A percentile compares a stretch with the other conserved stretches of the same genome.
These are phyloP conservation scores for Micronycteris hirsuta DNA, from an alignment of 2,113 vertebrate genomes.

Conservation along the genomic window DNA sequence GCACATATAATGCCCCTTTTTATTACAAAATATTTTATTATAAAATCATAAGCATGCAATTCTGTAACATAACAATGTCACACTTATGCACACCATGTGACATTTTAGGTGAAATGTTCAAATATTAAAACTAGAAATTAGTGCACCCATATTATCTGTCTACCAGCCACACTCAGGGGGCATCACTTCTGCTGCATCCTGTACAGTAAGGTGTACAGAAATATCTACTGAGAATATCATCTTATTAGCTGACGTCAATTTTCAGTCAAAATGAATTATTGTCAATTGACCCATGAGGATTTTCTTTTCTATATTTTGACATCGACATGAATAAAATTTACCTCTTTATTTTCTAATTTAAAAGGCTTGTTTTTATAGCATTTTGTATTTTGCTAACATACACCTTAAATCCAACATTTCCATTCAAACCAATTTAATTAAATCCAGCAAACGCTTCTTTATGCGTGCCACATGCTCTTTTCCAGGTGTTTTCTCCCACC, in stretches of 20 bases:
- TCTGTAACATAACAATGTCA: no score
- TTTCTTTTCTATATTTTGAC: neutral
- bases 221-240: neutral
- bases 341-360: neutral
- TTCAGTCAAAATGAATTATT: neutral
- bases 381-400: neutral
- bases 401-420: neutral
- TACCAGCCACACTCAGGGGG: no score
- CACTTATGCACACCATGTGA: no score
- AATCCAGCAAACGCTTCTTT: neutral
- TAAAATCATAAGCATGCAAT: no score
- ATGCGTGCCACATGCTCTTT: neutral
- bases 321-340: neutral
- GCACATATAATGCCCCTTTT: no score
- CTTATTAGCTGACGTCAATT: neutral
- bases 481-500: neutral
- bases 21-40: no score
- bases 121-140: no score
- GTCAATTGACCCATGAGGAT: neutral
- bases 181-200: no score
- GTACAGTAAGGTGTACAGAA: neutral
- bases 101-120: no score
- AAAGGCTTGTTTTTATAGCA: neutral
- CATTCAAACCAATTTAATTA: neutral
- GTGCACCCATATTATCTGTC: no score